These are phyloP conservation scores for Synanthedon myopaeformis DNA, from an alignment of 2,888 invertebrate genomes.

Conservation along the genomic window DNA sequence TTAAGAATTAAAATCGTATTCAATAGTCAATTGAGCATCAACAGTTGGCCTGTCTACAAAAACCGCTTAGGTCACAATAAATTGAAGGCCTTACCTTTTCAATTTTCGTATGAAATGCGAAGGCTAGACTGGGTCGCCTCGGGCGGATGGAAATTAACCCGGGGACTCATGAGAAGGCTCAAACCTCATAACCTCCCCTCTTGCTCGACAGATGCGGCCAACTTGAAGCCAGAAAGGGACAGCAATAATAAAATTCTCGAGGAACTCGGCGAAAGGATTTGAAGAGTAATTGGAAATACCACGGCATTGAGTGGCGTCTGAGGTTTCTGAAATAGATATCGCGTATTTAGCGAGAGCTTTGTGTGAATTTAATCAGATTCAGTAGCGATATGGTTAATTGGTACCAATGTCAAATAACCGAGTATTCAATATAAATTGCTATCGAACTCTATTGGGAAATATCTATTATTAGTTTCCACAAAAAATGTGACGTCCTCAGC, in stretches of 20 bases:
- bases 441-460: no score
- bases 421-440: no score
- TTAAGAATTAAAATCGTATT: no score
- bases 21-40: no score
- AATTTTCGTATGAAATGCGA: slow-evolving; percentile 55
- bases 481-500: no score
- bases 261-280: slow-evolving; percentile 61
- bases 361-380: background rate
- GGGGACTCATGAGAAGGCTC: slow-evolving; percentile 32
- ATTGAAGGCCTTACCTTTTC: slow-evolving; percentile 47
- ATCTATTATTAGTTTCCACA: no score
- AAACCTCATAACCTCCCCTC: slow-evolving; percentile 33
- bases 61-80: slow-evolving; percentile 8
- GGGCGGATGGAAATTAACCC: slow-evolving; percentile 62
- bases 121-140: slow-evolving; percentile 36
- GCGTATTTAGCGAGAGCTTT: slow-evolving; percentile 3
- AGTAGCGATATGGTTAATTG: background rate
- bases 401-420: no score
- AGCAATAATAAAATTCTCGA: slow-evolving; percentile 55
- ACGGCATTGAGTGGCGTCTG: slow-evolving; percentile 55
- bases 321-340: slow-evolving; percentile 48
- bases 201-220: slow-evolving; percentile 13
- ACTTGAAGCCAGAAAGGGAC: slow-evolving; percentile 13
- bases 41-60: background rate
- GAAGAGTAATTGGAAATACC: slow-evolving; percentile 69